These are phyloP conservation scores for Gymnoscelis rufifasciata DNA, from an alignment of 2,888 invertebrate genomes.

Conservation along the genomic window DNA sequence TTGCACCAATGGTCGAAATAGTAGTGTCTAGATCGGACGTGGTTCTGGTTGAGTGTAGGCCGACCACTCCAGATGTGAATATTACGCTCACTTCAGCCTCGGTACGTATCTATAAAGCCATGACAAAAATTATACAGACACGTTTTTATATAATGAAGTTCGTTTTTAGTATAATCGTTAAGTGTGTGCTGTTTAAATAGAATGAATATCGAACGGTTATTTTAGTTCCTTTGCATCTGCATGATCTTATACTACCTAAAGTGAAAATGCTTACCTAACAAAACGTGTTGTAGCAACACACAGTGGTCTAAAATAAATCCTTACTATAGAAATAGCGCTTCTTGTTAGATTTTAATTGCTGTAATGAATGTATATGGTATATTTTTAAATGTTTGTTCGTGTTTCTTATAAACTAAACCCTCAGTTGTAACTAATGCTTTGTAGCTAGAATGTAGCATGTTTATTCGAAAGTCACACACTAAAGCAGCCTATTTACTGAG, in stretches of 20 bases:
- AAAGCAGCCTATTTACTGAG: background rate
- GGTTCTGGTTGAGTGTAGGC: conserved; percentile 68
- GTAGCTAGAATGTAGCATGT: conserved; percentile 24
- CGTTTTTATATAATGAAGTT: no score
- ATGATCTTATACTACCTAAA: conserved; percentile 32
- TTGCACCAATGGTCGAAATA: conserved; percentile 64
- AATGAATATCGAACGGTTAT: background rate
- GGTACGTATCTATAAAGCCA: conserved; percentile 57
- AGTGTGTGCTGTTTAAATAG: no score
- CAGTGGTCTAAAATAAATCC: conserved; percentile 5
- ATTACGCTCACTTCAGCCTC: conserved; percentile 43
- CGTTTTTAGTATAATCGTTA: no score
- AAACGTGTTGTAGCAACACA: conserved; percentile 8
- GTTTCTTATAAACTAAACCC: conserved; percentile 4
- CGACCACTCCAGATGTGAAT: conserved; percentile 63
- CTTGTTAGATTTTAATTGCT: conserved; percentile 9
- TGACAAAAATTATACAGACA: conserved; percentile 6
- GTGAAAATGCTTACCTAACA: conserved; percentile 17
- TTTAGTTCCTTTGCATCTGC: conserved; percentile 35
- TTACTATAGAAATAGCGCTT: conserved; percentile 17
- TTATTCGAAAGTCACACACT: conserved; percentile 9
- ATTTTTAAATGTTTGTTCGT: conserved; percentile 2
- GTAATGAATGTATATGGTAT: conserved; percentile 3
- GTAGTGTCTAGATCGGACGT: conserved; percentile 42
- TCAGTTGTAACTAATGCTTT: conserved; percentile 15